These are phyloP conservation scores for Allygus modestus DNA, from an alignment of 2,888 invertebrate species.

Conservation along the genomic window DNA sequence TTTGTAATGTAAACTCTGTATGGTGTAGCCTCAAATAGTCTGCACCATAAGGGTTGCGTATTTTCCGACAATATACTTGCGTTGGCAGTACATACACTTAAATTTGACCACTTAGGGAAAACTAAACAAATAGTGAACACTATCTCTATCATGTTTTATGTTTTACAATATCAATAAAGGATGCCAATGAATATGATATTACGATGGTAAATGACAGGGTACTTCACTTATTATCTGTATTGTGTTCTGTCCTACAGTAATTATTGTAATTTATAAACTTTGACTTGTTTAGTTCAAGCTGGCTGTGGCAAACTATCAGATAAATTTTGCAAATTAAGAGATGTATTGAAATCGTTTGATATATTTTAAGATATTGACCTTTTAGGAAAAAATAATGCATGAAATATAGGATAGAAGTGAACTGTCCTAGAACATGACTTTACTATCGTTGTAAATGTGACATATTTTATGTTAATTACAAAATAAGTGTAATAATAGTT, in stretches of 20 bases:
- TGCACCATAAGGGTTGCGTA: too few species aligned
- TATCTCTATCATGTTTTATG: too few species aligned
- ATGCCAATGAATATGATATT: constrained; percentile 31
- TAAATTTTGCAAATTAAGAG: not conserved
- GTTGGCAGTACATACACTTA: too few species aligned
- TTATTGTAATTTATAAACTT: not conserved
- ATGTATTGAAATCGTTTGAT: not conserved
- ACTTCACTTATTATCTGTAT: constrained; percentile 1
- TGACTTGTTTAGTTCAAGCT: not conserved
- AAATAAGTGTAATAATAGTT: constrained; percentile 20
- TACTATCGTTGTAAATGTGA: not conserved
- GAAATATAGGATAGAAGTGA: not conserved
- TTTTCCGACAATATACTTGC: too few species aligned
- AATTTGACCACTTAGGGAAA: too few species aligned
- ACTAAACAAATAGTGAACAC: too few species aligned
- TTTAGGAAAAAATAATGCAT: constrained; percentile 11
- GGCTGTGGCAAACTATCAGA: constrained; percentile 26
- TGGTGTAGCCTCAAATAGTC: too few species aligned
- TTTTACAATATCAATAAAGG: constrained; percentile 5
- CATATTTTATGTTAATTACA: constrained; percentile 21
- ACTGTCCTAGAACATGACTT: not conserved
- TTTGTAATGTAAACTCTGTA: too few species aligned
- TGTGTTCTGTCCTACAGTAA: not conserved
- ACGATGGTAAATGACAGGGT: constrained; percentile 13
- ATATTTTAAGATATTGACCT: constrained; percentile 14